A percentile compares a stretch with the other conserved stretches of the same genome.
phyloP scores from a whole-genome alignment of 1,140 invertebrate genomes.

The Trichomalopsis sarcophagae region DNA sequence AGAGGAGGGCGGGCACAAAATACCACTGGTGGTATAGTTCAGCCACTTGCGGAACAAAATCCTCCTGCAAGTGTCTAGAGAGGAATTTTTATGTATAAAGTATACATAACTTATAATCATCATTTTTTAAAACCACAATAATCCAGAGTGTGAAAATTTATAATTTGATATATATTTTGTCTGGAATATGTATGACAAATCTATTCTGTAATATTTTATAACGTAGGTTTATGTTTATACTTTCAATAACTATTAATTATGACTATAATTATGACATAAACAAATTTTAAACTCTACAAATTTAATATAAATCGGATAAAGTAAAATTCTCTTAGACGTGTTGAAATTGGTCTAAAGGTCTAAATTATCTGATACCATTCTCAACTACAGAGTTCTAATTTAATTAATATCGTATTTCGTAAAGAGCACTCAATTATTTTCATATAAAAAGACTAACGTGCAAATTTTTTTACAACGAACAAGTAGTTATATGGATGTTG shows the following conservation, averaged over 20 bases:
- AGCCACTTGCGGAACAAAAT: conserved; percentile 74
- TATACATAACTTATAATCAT: conserved; percentile 29
- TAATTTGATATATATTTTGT: conserved; percentile 14
- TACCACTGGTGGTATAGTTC: conserved; percentile 66
- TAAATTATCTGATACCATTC: not conserved
- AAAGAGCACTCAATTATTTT: not conserved
- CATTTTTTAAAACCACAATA: conserved; percentile 5
- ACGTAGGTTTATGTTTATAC: not conserved
- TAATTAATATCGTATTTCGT: not conserved
- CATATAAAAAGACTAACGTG: not conserved
- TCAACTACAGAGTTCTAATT: not conserved
- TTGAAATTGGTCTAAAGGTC: not conserved
- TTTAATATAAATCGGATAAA: not conserved
- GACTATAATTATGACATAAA: too few relatives aligned
- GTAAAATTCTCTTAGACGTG: not conserved
- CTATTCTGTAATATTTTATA: not conserved
- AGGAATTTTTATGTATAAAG: conserved; percentile 40
- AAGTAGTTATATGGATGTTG: not conserved
- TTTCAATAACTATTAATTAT: not conserved
- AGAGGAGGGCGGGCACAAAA: conserved; percentile 76
- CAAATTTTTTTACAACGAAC: not conserved
- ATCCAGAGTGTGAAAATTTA: conserved; percentile 9
- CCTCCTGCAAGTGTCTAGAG: conserved; percentile 68
- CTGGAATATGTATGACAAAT: not conserved
- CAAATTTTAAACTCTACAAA: too few relatives aligned